phyloP scores from a whole-genome alignment of 1,140 invertebrate genomes.

The Odontomachus brunneus region DNA sequence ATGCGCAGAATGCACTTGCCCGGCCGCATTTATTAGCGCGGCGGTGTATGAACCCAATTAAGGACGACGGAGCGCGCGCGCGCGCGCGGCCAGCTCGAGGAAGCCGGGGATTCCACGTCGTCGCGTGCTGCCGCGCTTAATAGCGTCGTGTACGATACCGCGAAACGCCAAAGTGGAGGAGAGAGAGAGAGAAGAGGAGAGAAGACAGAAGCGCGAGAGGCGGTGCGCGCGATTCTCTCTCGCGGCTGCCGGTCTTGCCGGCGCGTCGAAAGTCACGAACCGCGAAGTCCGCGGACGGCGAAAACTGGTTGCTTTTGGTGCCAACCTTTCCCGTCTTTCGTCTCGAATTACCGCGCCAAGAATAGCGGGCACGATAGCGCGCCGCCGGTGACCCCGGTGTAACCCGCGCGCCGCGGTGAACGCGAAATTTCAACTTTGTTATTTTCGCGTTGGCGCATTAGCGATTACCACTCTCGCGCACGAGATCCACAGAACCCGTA shows the following conservation, averaged over 20 bases:
- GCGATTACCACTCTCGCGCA: not conserved
- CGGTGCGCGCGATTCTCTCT: too few relatives aligned
- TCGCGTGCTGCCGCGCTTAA: slow-evolving; percentile 32
- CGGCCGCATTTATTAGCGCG: slow-evolving; percentile 76
- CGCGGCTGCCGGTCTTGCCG: slow-evolving; percentile 40
- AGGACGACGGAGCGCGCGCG: slow-evolving; percentile 61
- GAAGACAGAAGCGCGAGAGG: too few relatives aligned
- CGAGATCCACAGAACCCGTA: not conserved
- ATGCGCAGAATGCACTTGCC: slow-evolving; percentile 77
- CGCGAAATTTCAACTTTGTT: slow-evolving; percentile 53
- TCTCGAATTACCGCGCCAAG: slow-evolving; percentile 50
- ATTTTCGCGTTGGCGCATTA: slow-evolving; percentile 45
- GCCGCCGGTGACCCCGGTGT: slow-evolving; percentile 14
- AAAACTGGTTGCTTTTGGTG: slow-evolving; percentile 46
- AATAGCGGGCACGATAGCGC: slow-evolving; percentile 52
- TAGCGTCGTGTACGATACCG: not conserved
- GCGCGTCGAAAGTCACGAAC: slow-evolving; percentile 52
- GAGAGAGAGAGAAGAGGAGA: too few relatives aligned
- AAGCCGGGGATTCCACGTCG: slow-evolving; percentile 69
- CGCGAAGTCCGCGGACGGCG: not conserved
- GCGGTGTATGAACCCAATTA: slow-evolving; percentile 75
- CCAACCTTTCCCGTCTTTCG: slow-evolving; percentile 53
- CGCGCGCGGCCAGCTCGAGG: slow-evolving; percentile 36
- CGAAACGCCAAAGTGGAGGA: slow-evolving; percentile 19
- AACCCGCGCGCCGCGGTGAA: not conserved